Conservation (phyloP, 2,113 vertebrate genomes). For the Alosa alosa region DNA sequence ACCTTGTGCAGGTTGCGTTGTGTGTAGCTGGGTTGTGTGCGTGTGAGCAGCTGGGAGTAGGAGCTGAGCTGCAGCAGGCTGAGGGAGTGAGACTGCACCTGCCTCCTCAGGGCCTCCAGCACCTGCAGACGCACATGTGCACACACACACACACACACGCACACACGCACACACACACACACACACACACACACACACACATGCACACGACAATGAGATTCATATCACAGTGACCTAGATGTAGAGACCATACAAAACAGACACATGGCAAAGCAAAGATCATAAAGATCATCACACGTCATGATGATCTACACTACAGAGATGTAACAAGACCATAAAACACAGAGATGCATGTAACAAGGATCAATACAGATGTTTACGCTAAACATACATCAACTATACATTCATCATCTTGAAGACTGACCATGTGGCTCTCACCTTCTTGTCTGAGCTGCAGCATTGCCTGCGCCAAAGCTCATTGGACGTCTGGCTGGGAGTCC, state of each 20-base stretch:
- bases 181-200: not conserved
- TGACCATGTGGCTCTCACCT: constrained; percentile 66
- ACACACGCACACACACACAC: not conserved
- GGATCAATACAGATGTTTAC: too few species aligned
- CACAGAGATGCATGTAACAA: too few species aligned
- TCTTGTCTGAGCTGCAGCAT: constrained; percentile 72
- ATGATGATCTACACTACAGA: too few species aligned
- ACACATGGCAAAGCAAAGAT: not conserved
- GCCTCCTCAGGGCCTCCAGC: constrained; percentile 69
- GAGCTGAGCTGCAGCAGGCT: constrained; percentile 77
- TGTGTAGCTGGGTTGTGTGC: constrained; percentile 42
- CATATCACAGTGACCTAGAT: not conserved
- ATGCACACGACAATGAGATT: not conserved
- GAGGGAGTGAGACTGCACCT: constrained; percentile 68
- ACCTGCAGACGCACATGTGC: constrained; percentile 63
- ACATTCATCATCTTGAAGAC: not conserved
- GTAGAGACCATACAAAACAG: not conserved
- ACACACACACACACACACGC: constrained; percentile 1
- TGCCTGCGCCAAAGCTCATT: constrained; percentile 64
- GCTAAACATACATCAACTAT: too few species aligned
- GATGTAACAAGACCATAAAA: too few species aligned
- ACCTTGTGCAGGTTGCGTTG: constrained; percentile 40
- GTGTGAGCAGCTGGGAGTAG: constrained; percentile 55
- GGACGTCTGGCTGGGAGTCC: constrained; percentile 51
- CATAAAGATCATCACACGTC: too few species aligned